Percentiles rank a stretch among this genome's conserved stretches.
These are phyloP conservation scores for Sciurus vulgaris DNA, from an alignment of 2,797 vertebrate species.

Conservation along the genomic window DNA sequence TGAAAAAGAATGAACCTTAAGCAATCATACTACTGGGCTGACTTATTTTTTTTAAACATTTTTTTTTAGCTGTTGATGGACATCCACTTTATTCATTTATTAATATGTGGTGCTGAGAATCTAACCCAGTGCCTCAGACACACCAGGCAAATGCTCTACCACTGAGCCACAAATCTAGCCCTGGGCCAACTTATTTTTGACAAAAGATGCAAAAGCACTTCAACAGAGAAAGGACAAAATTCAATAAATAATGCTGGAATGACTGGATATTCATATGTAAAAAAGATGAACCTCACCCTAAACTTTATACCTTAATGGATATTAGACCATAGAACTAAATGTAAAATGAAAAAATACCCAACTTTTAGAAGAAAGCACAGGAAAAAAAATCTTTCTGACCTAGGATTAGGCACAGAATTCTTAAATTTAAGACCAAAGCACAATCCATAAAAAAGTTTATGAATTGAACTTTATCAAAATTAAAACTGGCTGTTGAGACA, in stretches of 20 bases:
- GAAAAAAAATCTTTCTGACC: background rate
- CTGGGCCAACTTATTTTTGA: no score
- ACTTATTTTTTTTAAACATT: no score
- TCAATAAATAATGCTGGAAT: background rate
- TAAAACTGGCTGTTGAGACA: background rate
- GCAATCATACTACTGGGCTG: background rate
- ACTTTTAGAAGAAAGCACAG: background rate
- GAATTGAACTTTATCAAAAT: background rate
- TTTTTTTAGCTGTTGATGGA: no score
- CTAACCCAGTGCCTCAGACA: no score
- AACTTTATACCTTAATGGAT: background rate
- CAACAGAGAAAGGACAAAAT: background rate
- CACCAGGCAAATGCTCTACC: no score
- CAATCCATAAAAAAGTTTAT: background rate
- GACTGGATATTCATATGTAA: background rate
- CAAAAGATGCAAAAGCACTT: no score
- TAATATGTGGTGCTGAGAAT: no score
- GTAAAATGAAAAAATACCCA: background rate
- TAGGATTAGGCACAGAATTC: background rate
- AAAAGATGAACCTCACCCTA: background rate
- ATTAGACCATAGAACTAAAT: background rate
- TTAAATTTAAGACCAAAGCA: background rate
- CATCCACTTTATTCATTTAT: no score
- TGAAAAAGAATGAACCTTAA: constrained; percentile 16
- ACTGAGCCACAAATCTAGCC: no score